These are phyloP conservation scores for Opisthocomus hoazin DNA, from an alignment of 2,113 vertebrate genomes.

Conservation along the genomic window DNA sequence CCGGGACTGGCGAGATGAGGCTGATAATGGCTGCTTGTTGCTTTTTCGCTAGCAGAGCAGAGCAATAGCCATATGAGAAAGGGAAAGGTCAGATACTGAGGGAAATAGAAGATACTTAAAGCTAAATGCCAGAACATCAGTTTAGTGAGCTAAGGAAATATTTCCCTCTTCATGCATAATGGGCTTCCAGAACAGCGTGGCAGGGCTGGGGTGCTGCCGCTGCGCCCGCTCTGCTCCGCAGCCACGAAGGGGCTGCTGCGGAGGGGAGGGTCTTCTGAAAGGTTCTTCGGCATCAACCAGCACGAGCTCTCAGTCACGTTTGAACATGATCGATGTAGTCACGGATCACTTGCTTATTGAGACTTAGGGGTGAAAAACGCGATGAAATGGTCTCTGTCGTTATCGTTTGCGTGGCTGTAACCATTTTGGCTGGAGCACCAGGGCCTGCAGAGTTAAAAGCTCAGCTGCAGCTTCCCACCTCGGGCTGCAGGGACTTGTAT, in stretches of 20 bases:
- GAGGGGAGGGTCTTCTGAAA: background rate
- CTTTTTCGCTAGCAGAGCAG: background rate
- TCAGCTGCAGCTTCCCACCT: background rate
- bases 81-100: conserved; percentile 43
- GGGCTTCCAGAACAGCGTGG: fast-evolving
- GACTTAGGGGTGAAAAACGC: background rate
- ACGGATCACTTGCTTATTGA: background rate
- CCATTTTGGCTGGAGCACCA: background rate
- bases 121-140: conserved; percentile 64
- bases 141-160: conserved; percentile 19
- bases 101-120: conserved; percentile 37
- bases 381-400: background rate
- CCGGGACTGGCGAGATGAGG: background rate
- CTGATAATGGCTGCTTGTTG: background rate
- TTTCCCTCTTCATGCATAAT: background rate
- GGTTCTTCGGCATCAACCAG: background rate
- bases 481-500: background rate
- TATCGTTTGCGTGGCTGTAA: background rate
- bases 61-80: background rate
- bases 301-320: fast-evolving
- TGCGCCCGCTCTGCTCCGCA: fast-evolving
- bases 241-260: background rate
- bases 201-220: background rate
- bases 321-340: background rate
- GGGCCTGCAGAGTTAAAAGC: background rate